Evolutionary conservation across 2,113 vertebrate species (phyloP), one percentile per base, ranked within the genome.

Genomic region (Chionis minor): DNA sequence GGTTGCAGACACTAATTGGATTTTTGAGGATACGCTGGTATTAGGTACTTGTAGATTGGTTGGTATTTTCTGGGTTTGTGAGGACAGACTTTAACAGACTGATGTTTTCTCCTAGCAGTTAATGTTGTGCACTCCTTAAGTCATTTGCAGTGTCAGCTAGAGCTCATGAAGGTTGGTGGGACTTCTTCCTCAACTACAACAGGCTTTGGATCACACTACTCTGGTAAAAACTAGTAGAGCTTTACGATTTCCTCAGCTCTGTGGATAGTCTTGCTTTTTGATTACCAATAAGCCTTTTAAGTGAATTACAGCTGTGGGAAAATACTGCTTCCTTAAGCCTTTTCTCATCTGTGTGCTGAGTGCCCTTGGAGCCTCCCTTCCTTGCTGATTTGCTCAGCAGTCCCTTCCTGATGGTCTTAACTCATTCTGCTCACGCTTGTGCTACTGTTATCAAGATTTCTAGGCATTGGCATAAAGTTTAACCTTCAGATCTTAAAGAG

Each of bases 21-120:
- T 96, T 96, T 95, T 88, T 67, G 62, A 84, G 92, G 86, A 88
- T 94, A 66, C 92, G 91, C 89, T 95, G 86, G 92, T 96, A 90
- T 80, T 80, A 93, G 80, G 70, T 56, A 26, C 55, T 94, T 75
- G 65, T 83, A 71, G 61, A 61, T 91, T 35, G 61, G 44, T 56
- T 83, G 71, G n/a, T 82, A 58, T 91, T 95, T 87, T 85, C 89
- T 83, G 75, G 24, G 56, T 95, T 90, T 92, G 27, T 2, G 11
- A 90, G 52, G 69, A 91, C 69, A 81, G 69, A 19, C 61, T 93
- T 72, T 19, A 73, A 44, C 27, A 89, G 72, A 55, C 54, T 24
- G 35, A 62, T 67, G 32, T 90, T 65, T 97, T 58, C 69, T 73
- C 42, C 73, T 83, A 61, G 66, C 62, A 81, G 81, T 80, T 66